A percentile compares a stretch with the other conserved stretches of the same genome.
Evolutionary conservation across 2,888 invertebrate genomes (phyloP).

Genomic region (Ennomos erosarius): DNA sequence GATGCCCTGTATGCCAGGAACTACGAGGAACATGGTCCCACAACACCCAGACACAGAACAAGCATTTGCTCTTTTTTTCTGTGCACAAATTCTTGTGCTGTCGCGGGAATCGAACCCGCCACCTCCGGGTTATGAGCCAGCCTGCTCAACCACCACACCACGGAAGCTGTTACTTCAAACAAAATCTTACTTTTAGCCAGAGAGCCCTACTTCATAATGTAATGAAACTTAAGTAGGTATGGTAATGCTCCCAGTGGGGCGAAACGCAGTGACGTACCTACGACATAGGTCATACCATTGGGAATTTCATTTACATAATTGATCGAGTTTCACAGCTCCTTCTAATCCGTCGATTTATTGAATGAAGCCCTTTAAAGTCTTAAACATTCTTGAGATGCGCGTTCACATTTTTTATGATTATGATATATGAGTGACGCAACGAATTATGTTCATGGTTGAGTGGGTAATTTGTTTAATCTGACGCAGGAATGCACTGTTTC

Average conservation of each 20-base stretch:
- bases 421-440: background rate
- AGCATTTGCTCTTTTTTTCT: no score
- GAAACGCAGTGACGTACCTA: background rate
- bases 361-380: conserved; percentile 2
- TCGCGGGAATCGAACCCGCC: no score
- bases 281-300: background rate
- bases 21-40: no score
- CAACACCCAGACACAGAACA: no score
- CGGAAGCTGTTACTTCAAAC: no score
- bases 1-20: no score
- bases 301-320: conserved; percentile 12
- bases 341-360: conserved; percentile 1
- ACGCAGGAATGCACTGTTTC: conserved; percentile 6
- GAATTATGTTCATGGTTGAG: conserved; percentile 8
- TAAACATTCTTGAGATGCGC: background rate
- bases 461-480: conserved; percentile 4
- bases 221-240: no score
- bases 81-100: no score
- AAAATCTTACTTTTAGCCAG: no score
- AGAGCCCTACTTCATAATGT: no score
- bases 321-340: background rate
- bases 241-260: background rate
- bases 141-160: no score
- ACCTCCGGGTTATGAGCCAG: no score
- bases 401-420: background rate